These are phyloP conservation scores for Babylonia areolata DNA, from an alignment of 1,140 invertebrate species.

Conservation along the genomic window DNA sequence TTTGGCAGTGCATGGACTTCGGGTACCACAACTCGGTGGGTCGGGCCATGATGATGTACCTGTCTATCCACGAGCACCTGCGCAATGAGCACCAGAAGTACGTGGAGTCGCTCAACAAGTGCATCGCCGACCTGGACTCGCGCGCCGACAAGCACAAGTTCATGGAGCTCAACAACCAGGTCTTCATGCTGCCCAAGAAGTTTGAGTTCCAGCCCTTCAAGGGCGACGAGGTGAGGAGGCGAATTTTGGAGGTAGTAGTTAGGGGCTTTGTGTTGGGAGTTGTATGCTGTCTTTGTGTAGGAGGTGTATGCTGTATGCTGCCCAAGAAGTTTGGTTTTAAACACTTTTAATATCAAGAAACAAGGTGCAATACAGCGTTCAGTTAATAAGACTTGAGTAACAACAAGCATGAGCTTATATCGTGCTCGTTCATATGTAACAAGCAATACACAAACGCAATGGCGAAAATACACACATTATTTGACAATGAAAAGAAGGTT, in stretches of 20 bases:
- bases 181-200: conserved; percentile 94
- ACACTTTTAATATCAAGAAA: no score
- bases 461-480: no score
- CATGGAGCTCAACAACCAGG: conserved; percentile 90
- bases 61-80: conserved; percentile 88
- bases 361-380: no score
- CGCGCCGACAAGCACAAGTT: conserved; percentile 92
- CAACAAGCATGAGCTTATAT: no score
- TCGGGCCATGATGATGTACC: conserved; percentile 87
- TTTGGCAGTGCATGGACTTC: conserved; percentile 89
- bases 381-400: no score
- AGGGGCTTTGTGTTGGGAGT: no score
- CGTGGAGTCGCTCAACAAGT: conserved; percentile 83
- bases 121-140: conserved; percentile 88
- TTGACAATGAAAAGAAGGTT: no score
- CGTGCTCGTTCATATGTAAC: no score
- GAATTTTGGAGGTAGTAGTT: not conserved
- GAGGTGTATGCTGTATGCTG: no score
- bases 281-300: no score
- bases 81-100: conserved; percentile 84
- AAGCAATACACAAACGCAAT: no score
- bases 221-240: conserved; percentile 82
- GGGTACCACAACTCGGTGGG: conserved; percentile 92
- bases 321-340: no score
- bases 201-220: conserved; percentile 90